Conservation (phyloP, 2,888 invertebrate genomes). For the Frankliniella fusca region DNA sequence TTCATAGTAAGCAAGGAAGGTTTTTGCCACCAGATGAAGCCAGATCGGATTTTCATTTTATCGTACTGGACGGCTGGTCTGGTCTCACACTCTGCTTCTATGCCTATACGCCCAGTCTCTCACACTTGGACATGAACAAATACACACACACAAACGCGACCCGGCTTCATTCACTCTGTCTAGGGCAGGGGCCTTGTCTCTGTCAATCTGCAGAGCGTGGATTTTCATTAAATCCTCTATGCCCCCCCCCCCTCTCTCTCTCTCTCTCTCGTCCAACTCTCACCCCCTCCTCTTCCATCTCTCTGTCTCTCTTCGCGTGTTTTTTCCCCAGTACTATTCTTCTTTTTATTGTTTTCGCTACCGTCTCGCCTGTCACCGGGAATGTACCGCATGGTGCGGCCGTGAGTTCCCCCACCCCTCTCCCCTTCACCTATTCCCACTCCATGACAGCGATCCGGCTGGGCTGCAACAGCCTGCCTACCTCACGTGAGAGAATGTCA, state of each 20-base stretch:
- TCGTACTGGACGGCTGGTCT: too few species aligned
- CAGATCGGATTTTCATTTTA: not conserved
- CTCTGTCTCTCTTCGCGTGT: not conserved
- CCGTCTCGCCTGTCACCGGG: too few species aligned
- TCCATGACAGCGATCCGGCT: too few species aligned
- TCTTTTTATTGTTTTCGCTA: not conserved
- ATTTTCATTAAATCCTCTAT: slow-evolving; percentile 17
- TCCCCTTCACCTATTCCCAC: too few species aligned
- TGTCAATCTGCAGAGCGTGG: slow-evolving; percentile 1
- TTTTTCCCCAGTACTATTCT: not conserved
- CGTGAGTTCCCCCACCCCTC: too few species aligned
- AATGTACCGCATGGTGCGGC: too few species aligned
- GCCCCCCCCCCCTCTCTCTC: too few species aligned
- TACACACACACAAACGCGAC: not conserved
- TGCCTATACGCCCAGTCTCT: not conserved
- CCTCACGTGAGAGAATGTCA: too few species aligned
- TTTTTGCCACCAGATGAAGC: not conserved
- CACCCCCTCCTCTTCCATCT: not conserved
- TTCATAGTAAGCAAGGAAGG: too few species aligned
- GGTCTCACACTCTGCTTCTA: not conserved
- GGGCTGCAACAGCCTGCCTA: too few species aligned
- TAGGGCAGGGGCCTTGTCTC: not conserved
- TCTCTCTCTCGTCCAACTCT: not conserved
- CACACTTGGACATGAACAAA: too few species aligned
- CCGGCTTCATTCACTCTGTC: not conserved